A percentile compares a stretch with the other conserved stretches of the same genome.
Conservation (phyloP, 2,797 vertebrate species). For the Valencia hispanica region DNA sequence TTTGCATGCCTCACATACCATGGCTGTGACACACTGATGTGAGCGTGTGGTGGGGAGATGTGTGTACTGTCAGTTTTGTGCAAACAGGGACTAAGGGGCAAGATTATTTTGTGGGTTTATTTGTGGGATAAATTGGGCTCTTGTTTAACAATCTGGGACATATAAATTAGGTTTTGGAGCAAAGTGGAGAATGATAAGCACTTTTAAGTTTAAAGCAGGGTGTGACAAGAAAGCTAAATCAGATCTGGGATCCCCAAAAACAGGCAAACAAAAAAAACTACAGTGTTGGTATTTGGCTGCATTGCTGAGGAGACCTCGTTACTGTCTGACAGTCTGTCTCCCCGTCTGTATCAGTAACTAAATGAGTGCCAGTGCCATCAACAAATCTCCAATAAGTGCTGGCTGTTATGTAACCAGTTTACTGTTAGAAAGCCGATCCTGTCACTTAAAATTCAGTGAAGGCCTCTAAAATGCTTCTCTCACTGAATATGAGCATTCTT, state of each 20-base stretch:
- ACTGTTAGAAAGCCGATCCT: conserved; percentile 28
- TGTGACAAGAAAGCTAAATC: conserved; percentile 24
- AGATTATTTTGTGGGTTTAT: conserved; percentile 67
- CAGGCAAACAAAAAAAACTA: not conserved
- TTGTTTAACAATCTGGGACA: not conserved
- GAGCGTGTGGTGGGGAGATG: conserved; percentile 38
- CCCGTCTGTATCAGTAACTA: conserved; percentile 49
- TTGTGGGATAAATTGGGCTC: conserved; percentile 79
- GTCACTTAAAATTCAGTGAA: conserved; percentile 33
- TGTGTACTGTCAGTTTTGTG: conserved; percentile 11
- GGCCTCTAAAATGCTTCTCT: conserved; percentile 29
- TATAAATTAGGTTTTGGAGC: not conserved
- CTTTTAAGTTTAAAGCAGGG: conserved; percentile 20
- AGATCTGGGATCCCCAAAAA: conserved; percentile 4
- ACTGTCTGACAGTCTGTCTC: conserved; percentile 52
- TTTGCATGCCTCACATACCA: conserved; percentile 81
- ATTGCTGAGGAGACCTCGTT: conserved; percentile 47
- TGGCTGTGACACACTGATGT: conserved; percentile 62
- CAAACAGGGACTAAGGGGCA: conserved; percentile 28
- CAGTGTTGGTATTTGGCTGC: conserved; percentile 45
- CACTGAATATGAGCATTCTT: conserved; percentile 18
- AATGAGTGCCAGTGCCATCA: conserved; percentile 43
- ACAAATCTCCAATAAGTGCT: conserved; percentile 28
- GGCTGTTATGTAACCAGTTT: conserved; percentile 43
- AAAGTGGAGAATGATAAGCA: not conserved